Evolutionary conservation across 2,797 vertebrate genomes (phyloP).

Genomic region (Mus caroli): DNA sequence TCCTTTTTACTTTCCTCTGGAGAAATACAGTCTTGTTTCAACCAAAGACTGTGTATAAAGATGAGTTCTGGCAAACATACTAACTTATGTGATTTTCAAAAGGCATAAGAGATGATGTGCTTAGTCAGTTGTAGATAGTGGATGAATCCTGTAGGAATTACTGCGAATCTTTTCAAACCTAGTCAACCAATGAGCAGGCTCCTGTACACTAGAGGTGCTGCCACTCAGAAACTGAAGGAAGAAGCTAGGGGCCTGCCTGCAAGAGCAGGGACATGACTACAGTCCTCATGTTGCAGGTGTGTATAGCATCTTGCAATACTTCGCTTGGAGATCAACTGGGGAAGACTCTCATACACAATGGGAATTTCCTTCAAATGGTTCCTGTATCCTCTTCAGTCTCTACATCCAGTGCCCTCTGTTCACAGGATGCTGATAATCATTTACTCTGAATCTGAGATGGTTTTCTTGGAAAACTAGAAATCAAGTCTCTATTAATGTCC

Average conservation of each 20-base stretch:
- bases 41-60: background rate
- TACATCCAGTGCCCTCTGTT: background rate
- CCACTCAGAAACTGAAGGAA: background rate
- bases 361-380: background rate
- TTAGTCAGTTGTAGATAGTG: constrained; percentile 44
- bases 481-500: background rate
- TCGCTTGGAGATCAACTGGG: background rate
- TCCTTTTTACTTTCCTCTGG: constrained; percentile 4
- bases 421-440: background rate
- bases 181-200: background rate
- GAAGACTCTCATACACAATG: background rate
- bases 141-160: constrained; percentile 43
- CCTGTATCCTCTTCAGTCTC: background rate
- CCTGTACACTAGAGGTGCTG: background rate
- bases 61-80: background rate
- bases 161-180: constrained; percentile 31
- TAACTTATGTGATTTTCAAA: constrained; percentile 56
- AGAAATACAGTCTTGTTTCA: constrained; percentile 27
- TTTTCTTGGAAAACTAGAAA: constrained; percentile 44
- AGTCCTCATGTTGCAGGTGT: fast-evolving
- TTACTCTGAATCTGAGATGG: background rate
- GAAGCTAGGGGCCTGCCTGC: background rate
- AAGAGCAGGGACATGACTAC: background rate
- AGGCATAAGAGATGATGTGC: constrained; percentile 9
- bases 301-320: background rate